Conservation (phyloP, 2,113 vertebrate species). For the Nycticorax nycticorax region DNA sequence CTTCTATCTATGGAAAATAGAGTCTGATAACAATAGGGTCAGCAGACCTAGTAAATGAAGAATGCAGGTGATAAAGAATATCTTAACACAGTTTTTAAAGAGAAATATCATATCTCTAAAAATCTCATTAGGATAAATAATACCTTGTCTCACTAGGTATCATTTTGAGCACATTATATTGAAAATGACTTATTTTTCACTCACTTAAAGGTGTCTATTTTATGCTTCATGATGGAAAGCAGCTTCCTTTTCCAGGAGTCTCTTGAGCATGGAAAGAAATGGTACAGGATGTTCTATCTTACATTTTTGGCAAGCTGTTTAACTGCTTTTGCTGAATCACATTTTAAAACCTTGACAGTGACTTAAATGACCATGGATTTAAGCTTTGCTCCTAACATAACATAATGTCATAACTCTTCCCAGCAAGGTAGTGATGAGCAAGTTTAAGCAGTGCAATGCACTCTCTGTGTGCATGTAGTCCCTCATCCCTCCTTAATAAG, state of each 20-base stretch:
- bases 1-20: background rate
- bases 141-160: background rate
- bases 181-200: constrained; percentile 24
- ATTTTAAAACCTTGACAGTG: constrained; percentile 53
- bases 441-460: background rate
- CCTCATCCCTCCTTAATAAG: constrained; percentile 52
- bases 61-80: background rate
- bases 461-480: constrained; percentile 8
- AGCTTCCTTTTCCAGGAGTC: background rate
- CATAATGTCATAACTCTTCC: constrained; percentile 37
- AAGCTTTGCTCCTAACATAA: constrained; percentile 43
- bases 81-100: background rate
- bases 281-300: background rate
- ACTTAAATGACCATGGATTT: constrained; percentile 58
- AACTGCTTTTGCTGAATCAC: constrained; percentile 50
- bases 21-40: background rate
- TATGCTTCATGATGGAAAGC: background rate
- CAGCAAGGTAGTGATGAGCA: constrained; percentile 44
- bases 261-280: constrained; percentile 1
- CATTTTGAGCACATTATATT: constrained; percentile 23
- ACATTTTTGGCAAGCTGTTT: constrained; percentile 45
- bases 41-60: background rate
- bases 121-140: constrained; percentile 42
- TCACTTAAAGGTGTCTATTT: constrained; percentile 10
- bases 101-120: background rate